These are phyloP conservation scores for Crenichthys baileyi DNA, from an alignment of 2,797 vertebrate species.

Conservation along the genomic window DNA sequence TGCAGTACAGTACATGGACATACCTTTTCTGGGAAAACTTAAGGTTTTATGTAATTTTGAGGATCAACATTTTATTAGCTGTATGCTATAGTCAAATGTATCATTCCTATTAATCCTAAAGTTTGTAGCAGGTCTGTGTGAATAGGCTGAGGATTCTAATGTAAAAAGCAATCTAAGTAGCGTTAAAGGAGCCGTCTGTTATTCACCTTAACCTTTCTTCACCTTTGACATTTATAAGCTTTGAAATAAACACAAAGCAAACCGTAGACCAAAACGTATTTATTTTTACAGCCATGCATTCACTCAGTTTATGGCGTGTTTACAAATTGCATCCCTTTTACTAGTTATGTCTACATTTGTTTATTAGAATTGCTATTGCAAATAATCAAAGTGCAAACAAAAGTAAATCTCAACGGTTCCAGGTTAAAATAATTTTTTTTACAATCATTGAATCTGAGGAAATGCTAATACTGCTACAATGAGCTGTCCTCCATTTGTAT, in stretches of 20 bases:
- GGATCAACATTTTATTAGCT: no score
- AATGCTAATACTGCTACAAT: background rate
- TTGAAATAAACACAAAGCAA: background rate
- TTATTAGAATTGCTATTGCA: background rate
- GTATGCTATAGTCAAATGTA: no score
- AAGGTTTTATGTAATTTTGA: no score
- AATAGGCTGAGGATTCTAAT: background rate
- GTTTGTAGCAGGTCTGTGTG: no score
- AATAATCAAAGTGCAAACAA: constrained; percentile 67
- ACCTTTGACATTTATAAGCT: background rate
- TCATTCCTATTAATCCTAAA: background rate
- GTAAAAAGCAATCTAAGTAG: background rate
- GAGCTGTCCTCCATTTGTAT: background rate
- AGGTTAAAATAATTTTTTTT: background rate
- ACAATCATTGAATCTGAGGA: background rate
- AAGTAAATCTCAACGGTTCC: constrained; percentile 24
- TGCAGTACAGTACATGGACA: no score
- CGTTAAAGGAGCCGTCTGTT: background rate
- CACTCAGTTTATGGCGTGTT: background rate
- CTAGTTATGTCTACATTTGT: background rate
- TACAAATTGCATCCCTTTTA: constrained; percentile 3
- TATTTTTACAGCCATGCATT: background rate
- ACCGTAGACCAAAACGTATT: background rate
- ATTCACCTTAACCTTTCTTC: background rate
- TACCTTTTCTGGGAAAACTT: no score